These are phyloP conservation scores for Trichonephila clavipes DNA, from an alignment of 1,140 invertebrate genomes.

Conservation along the genomic window DNA sequence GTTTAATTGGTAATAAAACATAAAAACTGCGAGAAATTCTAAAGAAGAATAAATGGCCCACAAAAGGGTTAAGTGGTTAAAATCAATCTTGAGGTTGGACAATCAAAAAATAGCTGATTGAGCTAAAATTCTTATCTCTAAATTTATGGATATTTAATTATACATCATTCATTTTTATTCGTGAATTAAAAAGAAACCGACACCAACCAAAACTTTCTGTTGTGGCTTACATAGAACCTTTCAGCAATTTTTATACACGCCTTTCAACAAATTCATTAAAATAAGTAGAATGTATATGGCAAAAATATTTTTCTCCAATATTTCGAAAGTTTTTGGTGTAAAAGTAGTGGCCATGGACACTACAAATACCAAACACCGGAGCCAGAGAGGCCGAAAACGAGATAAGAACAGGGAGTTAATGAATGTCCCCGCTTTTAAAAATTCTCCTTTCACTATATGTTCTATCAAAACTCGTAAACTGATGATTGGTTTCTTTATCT, in stretches of 20 bases:
- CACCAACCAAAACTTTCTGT: neutral
- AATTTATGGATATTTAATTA: too few relatives aligned
- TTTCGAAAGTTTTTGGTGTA: neutral
- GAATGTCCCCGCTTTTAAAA: neutral
- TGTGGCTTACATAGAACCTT: too few relatives aligned
- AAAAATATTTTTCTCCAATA: neutral
- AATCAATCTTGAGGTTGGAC: too few relatives aligned
- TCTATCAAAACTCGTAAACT: constrained; percentile 6
- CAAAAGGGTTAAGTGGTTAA: too few relatives aligned
- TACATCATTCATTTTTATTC: too few relatives aligned
- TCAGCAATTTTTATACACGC: neutral
- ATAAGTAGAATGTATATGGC: neutral
- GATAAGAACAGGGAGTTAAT: constrained; percentile 1
- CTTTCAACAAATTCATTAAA: constrained; percentile 1
- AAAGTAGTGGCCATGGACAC: neutral
- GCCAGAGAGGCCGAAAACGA: neutral
- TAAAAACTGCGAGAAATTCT: too few relatives aligned
- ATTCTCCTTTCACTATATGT: neutral
- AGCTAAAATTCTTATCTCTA: too few relatives aligned
- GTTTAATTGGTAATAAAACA: too few relatives aligned
- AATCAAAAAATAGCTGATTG: too few relatives aligned
- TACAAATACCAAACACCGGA: neutral
- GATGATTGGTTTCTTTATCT: neutral
- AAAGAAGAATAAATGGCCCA: too few relatives aligned
- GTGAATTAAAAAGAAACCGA: neutral